Evolutionary conservation across 2,113 vertebrate genomes (phyloP).

Genomic region (Thamnophis sirtalis): DNA sequence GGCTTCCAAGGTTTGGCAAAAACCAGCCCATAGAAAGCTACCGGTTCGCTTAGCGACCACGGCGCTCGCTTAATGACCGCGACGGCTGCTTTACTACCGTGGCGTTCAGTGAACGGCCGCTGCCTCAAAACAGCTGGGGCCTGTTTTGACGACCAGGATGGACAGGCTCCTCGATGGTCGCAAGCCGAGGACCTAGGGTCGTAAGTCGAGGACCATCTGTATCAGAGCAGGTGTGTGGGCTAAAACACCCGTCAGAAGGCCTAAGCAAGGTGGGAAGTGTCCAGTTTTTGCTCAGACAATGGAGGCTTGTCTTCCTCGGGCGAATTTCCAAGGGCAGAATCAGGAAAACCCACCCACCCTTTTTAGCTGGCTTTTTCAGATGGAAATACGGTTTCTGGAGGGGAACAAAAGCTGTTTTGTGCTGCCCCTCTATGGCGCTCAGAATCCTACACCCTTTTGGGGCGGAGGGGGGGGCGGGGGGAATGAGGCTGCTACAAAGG

Average conservation of each 20-base stretch:
- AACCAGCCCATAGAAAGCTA: neutral
- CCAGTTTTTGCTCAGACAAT: neutral
- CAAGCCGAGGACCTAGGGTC: neutral
- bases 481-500: neutral
- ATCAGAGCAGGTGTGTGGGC: neutral
- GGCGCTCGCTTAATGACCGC: neutral
- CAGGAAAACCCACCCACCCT: neutral
- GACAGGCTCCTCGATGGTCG: neutral
- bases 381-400: neutral
- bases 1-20: too few relatives aligned
- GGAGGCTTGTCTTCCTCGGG: accelerated
- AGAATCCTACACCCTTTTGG: neutral
- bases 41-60: neutral
- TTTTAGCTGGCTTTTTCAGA: accelerated
- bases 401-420: constrained; percentile 37
- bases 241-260: accelerated
- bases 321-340: neutral
- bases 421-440: constrained; percentile 43
- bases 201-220: neutral
- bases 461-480: too few relatives aligned
- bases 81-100: neutral
- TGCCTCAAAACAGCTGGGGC: neutral
- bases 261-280: neutral
- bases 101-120: neutral
- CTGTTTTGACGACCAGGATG: too few relatives aligned